phyloP scores from a whole-genome alignment of 2,888 invertebrate species.

The Ommatoiulus sabulosus region DNA sequence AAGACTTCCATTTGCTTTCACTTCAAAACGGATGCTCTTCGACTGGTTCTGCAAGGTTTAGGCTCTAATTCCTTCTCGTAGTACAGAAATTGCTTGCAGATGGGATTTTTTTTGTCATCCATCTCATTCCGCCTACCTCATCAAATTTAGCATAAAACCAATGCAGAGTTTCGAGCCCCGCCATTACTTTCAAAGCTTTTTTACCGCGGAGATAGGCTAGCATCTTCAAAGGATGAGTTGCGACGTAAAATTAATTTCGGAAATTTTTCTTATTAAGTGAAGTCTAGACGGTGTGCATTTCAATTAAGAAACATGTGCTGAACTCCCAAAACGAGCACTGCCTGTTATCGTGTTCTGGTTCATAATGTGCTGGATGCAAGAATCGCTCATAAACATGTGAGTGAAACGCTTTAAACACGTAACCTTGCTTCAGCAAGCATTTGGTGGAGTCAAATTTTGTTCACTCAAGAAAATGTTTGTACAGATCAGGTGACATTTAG shows the following conservation, averaged over 20 bases:
- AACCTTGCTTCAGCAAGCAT: too few relatives aligned
- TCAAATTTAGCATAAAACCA: conserved; percentile 36
- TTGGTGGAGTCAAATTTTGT: too few relatives aligned
- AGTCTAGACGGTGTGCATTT: conserved; percentile 20
- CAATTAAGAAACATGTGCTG: not conserved
- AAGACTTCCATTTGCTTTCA: not conserved
- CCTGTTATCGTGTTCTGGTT: not conserved
- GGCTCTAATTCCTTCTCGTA: not conserved
- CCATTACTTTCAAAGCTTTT: not conserved
- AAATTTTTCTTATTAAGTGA: not conserved
- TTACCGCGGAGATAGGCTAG: not conserved
- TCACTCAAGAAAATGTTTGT: too few relatives aligned
- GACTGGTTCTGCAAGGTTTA: not conserved
- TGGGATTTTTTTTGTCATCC: not conserved
- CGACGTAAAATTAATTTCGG: not conserved
- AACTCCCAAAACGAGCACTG: not conserved
- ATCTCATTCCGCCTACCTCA: not conserved
- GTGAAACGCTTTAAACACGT: too few relatives aligned
- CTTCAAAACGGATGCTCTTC: not conserved
- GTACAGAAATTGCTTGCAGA: not conserved
- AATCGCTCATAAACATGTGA: not conserved
- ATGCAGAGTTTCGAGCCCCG: not conserved
- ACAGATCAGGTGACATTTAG: too few relatives aligned
- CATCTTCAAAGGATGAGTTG: not conserved
- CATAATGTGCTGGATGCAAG: not conserved